These are phyloP conservation scores for Austrolebias charrua DNA, from an alignment of 2,797 vertebrate genomes.

Conservation along the genomic window DNA sequence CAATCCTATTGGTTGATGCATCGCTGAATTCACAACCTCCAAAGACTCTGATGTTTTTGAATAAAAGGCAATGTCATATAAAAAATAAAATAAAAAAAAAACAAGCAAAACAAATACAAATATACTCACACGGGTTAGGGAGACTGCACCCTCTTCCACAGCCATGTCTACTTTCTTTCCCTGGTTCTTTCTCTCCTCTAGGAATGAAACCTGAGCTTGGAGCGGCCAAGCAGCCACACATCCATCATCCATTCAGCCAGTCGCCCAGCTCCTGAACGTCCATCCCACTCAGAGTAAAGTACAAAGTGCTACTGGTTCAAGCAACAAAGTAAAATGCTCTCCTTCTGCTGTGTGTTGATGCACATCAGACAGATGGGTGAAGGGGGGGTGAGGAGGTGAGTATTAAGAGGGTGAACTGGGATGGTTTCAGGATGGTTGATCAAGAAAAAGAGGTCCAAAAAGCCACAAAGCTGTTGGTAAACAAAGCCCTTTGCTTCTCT, in stretches of 20 bases:
- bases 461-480: conserved; percentile 45
- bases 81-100: not conserved
- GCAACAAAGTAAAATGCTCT: conserved; percentile 33
- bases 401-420: not conserved
- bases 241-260: conserved; percentile 37
- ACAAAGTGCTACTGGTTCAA: conserved; percentile 48
- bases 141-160: conserved; percentile 69
- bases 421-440: conserved; percentile 18
- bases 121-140: conserved; percentile 65
- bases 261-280: conserved; percentile 38
- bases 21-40: conserved; percentile 7
- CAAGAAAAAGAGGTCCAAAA: conserved; percentile 16
- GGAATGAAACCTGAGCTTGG: conserved; percentile 63
- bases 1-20: conserved; percentile 1
- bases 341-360: conserved; percentile 34
- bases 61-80: not conserved
- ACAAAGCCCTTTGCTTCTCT: conserved; percentile 58
- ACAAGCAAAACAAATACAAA: not conserved
- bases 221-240: conserved; percentile 25
- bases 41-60: not conserved
- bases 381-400: conserved; percentile 24
- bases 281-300: conserved; percentile 43
- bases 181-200: conserved; percentile 48
- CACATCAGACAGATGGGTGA: conserved; percentile 26
- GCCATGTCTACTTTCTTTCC: conserved; percentile 59